Percentiles rank a stretch among this genome's conserved stretches.
Conservation (phyloP, 2,113 vertebrate genomes). For the Pampusana beccarii region DNA sequence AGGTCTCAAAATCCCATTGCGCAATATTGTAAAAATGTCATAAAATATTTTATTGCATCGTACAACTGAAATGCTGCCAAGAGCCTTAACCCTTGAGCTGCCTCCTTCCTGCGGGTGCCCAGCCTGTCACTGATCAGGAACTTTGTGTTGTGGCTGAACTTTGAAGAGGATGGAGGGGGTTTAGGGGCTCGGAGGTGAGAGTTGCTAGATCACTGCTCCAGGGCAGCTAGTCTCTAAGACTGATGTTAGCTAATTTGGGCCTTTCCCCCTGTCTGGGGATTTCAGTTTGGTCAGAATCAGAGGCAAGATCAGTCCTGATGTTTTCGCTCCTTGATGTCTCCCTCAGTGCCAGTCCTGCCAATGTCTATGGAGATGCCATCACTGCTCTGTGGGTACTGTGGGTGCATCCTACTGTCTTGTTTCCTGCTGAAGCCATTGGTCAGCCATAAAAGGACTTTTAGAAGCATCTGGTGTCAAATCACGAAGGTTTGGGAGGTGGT, state of each 20-base stretch:
- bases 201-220: not conserved
- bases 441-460: not conserved
- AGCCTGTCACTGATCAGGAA: accelerated
- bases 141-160: not conserved
- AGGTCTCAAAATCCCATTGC: not conserved
- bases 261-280: not conserved
- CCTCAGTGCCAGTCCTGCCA: not conserved
- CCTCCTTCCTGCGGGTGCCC: not conserved
- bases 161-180: not conserved
- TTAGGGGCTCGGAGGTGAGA: not conserved
- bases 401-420: accelerated
- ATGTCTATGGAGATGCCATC: not conserved
- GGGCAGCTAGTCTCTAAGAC: not conserved
- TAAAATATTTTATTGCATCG: slow-evolving; percentile 52
- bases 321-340: not conserved
- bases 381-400: not conserved
- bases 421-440: not conserved
- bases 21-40: slow-evolving; percentile 51
- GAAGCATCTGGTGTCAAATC: not conserved
- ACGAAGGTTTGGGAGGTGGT: not conserved
- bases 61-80: not conserved
- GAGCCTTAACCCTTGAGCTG: slow-evolving; percentile 50
- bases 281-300: not conserved
- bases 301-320: not conserved
- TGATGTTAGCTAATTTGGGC: not conserved